Evolutionary conservation across 2,113 vertebrate genomes (phyloP).

Genomic region (Apeltes quadracus): DNA sequence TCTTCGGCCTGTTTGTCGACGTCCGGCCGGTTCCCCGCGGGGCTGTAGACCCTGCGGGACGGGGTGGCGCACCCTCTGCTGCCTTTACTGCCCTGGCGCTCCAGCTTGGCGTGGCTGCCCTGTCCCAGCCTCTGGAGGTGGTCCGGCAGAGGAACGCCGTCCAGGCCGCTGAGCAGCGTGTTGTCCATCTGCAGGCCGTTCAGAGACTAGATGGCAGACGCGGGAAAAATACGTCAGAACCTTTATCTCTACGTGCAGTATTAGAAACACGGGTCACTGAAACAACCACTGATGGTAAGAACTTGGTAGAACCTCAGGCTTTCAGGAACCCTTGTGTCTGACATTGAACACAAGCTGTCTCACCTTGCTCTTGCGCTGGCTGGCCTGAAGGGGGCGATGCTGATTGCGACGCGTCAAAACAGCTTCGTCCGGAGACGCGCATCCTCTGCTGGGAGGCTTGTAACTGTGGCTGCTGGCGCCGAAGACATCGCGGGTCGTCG

Average conservation of each 20-base stretch:
- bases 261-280: neutral
- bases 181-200: slow-evolving; percentile 94
- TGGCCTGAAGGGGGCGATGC: slow-evolving; percentile 78
- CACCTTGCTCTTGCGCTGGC: slow-evolving; percentile 90
- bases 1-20: slow-evolving; percentile 85
- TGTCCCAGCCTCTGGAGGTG: slow-evolving; percentile 80
- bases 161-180: slow-evolving; percentile 76
- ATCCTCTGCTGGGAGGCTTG: slow-evolving; percentile 82
- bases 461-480: slow-evolving; percentile 72
- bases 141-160: slow-evolving; percentile 46
- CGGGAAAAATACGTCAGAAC: neutral
- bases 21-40: slow-evolving; percentile 76
- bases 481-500: slow-evolving; percentile 49
- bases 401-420: slow-evolving; percentile 65
- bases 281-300: too few species aligned
- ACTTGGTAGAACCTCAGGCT: neutral
- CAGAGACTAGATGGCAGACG: slow-evolving; percentile 77
- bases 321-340: neutral
- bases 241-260: neutral
- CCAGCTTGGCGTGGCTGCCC: slow-evolving; percentile 86
- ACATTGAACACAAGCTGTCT: slow-evolving; percentile 6
- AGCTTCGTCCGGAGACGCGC: slow-evolving; percentile 78
- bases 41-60: slow-evolving; percentile 80
- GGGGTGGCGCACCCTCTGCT: slow-evolving; percentile 78
- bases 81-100: slow-evolving; percentile 84